Conservation (phyloP, 1,140 invertebrate genomes). For the Himalopsyche phryganea region DNA sequence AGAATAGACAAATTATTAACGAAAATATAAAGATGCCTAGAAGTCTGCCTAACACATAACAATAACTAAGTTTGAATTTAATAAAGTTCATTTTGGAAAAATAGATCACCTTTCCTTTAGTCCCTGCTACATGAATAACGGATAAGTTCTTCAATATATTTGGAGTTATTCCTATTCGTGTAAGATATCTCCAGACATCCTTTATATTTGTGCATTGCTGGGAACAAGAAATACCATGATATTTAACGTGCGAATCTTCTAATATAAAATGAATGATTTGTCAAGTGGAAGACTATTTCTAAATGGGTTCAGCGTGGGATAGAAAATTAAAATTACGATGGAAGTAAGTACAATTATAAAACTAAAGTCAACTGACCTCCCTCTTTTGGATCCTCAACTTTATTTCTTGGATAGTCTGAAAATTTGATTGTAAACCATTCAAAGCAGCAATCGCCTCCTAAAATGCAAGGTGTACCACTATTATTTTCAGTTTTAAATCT, state of each 20-base stretch:
- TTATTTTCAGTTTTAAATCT: too few relatives aligned
- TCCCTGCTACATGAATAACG: constrained; percentile 92
- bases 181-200: constrained; percentile 46
- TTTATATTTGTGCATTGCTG: constrained; percentile 15
- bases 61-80: background rate
- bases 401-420: background rate
- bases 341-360: too few relatives aligned
- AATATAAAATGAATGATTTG: too few relatives aligned
- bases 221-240: constrained; percentile 16
- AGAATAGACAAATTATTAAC: background rate
- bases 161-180: constrained; percentile 62
- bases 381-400: background rate
- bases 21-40: background rate
- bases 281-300: too few relatives aligned
- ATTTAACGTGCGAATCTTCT: too few relatives aligned
- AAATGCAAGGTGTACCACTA: background rate
- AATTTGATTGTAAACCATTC: background rate
- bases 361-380: background rate
- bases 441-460: background rate
- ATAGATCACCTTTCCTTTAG: constrained; percentile 77
- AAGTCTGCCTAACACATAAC: background rate
- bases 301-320: too few relatives aligned
- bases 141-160: constrained; percentile 67
- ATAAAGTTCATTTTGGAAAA: background rate
- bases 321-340: too few relatives aligned